Evolutionary conservation across 1,140 invertebrate genomes (phyloP).

Genomic region (Samia ricini): DNA sequence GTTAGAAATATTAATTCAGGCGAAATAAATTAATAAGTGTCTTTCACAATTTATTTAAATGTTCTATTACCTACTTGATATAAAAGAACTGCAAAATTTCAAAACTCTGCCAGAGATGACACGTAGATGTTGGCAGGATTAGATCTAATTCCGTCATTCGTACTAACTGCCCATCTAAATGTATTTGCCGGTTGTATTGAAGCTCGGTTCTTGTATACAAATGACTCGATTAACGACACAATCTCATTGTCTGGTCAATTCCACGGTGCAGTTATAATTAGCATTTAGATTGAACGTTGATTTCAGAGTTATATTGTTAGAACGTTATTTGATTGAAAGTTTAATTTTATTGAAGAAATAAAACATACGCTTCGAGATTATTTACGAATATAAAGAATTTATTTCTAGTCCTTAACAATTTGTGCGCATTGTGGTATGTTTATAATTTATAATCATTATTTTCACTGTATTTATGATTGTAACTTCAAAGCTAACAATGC

Average conservation of each 20-base stretch:
- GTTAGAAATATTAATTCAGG: too few species aligned
- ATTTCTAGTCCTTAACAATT: too few species aligned
- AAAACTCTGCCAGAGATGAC: background rate
- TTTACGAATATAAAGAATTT: too few species aligned
- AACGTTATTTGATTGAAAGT: background rate
- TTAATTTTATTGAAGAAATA: too few species aligned
- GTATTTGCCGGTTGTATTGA: background rate
- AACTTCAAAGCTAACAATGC: too few species aligned
- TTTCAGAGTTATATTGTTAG: background rate
- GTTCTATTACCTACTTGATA: too few species aligned
- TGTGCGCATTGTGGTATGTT: too few species aligned
- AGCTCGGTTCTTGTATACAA: slow-evolving; percentile 12
- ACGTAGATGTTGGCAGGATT: background rate
- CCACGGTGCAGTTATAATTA: slow-evolving; percentile 34
- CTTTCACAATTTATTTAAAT: too few species aligned
- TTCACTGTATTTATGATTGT: too few species aligned
- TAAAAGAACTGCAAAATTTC: background rate
- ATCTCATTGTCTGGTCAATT: slow-evolving; percentile 21
- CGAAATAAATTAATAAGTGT: too few species aligned
- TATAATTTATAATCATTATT: too few species aligned
- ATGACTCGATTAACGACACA: slow-evolving; percentile 1
- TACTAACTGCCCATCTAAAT: background rate
- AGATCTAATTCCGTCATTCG: background rate
- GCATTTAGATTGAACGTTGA: slow-evolving; percentile 49
- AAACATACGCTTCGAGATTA: background rate